Percentiles rank a stretch among this genome's conserved stretches.
Conservation (phyloP, 2,888 invertebrate genomes). For the Ophonus ardosiacus region DNA sequence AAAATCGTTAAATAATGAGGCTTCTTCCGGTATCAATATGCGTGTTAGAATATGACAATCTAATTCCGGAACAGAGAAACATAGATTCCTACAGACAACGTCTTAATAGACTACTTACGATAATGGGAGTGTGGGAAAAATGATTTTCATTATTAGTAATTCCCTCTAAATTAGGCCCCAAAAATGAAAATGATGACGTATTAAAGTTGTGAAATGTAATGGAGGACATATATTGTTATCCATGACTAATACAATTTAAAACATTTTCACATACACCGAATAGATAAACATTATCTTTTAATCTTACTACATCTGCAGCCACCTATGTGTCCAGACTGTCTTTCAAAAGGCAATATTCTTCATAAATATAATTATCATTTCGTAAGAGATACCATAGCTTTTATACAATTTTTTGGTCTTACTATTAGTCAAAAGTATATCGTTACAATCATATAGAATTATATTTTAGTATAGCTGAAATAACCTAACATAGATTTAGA, state of each 20-base stretch:
- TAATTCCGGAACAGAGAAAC: no score
- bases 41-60: no score
- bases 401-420: conserved; percentile 50
- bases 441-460: conserved; percentile 33
- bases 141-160: no score
- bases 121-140: no score
- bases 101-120: no score
- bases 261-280: conserved; percentile 73
- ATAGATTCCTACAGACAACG: no score
- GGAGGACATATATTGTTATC: conserved; percentile 74
- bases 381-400: conserved; percentile 23
- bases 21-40: no score
- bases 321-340: conserved; percentile 23
- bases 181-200: neutral
- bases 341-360: conserved; percentile 62
- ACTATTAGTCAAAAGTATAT: conserved; percentile 49
- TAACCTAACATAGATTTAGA: conserved; percentile 47
- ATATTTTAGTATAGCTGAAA: conserved; percentile 53
- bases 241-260: conserved; percentile 73
- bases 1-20: no score
- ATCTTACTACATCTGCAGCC: conserved; percentile 42
- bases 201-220: conserved; percentile 69
- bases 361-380: conserved; percentile 53
- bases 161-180: neutral
- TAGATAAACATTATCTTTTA: conserved; percentile 69